These are phyloP conservation scores for Lampropteryx suffumata DNA, from an alignment of 2,888 invertebrate species.

Conservation along the genomic window DNA sequence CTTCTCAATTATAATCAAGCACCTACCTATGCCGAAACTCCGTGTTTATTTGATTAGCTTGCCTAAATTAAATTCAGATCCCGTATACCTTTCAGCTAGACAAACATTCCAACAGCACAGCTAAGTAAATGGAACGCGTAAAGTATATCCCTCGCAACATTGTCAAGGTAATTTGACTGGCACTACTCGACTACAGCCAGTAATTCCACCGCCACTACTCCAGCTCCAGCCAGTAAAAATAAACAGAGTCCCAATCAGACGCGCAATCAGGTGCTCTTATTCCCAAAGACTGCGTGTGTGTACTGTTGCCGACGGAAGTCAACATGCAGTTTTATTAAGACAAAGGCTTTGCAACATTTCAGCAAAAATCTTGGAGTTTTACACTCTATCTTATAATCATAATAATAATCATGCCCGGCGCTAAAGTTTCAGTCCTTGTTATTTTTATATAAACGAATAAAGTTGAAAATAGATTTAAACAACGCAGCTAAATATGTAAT, in stretches of 20 bases:
- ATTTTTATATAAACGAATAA: too few relatives aligned
- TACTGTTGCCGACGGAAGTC: constrained; percentile 3
- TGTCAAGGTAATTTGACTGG: constrained; percentile 46
- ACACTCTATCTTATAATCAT: too few relatives aligned
- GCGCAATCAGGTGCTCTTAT: constrained; percentile 78
- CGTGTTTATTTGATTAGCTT: constrained; percentile 1
- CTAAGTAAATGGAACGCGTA: constrained; percentile 42
- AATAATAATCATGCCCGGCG: too few relatives aligned
- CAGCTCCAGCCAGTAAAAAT: constrained; percentile 60
- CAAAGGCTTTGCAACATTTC: too few relatives aligned
- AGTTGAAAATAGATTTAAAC: too few relatives aligned
- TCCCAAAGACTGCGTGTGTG: constrained; percentile 44
- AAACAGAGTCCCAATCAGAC: constrained; percentile 65
- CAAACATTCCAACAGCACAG: constrained; percentile 22
- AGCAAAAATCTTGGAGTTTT: too few relatives aligned
- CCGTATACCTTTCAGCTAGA: constrained; percentile 3
- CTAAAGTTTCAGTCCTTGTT: too few relatives aligned
- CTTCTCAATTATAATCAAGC: too few relatives aligned
- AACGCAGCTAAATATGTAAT: too few relatives aligned
- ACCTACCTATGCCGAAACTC: not conserved
- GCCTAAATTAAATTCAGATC: constrained; percentile 8
- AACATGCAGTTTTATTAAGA: too few relatives aligned
- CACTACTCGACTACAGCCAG: constrained; percentile 18
- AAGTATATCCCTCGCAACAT: constrained; percentile 30
- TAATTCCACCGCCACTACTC: constrained; percentile 47